Conservation (phyloP, 1,140 invertebrate genomes). For the Musca vetustissima region DNA sequence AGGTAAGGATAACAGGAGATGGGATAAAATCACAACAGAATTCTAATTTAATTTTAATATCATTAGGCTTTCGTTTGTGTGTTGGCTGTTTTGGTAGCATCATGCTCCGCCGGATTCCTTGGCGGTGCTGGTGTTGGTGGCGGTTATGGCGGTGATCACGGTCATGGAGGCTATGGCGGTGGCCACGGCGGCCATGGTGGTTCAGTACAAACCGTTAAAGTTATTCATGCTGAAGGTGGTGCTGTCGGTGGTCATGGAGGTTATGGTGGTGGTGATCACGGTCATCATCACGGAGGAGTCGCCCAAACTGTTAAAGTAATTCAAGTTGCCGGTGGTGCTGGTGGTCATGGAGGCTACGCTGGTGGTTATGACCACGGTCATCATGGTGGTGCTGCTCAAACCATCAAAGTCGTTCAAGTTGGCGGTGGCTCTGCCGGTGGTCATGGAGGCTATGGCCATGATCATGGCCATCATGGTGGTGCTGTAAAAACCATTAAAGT, state of each 20-base stretch:
- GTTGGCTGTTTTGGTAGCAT: constrained; percentile 42
- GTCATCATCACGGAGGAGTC: constrained; percentile 34
- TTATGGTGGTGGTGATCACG: too few species aligned
- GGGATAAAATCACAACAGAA: not conserved
- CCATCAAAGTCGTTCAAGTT: constrained; percentile 30
- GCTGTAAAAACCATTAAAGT: not conserved
- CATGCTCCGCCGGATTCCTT: constrained; percentile 43
- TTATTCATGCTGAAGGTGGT: constrained; percentile 32
- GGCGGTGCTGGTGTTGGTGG: constrained; percentile 32
- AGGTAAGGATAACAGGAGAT: not conserved
- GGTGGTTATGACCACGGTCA: constrained; percentile 15
- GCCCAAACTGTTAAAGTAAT: constrained; percentile 45
- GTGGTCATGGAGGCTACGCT: constrained; percentile 30
- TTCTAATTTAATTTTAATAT: not conserved
- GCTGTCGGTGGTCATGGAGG: constrained; percentile 31
- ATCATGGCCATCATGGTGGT: constrained; percentile 31
- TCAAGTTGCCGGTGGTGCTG: constrained; percentile 26
- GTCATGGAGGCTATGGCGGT: constrained; percentile 16
- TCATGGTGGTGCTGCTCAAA: constrained; percentile 17
- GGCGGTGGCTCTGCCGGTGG: constrained; percentile 16
- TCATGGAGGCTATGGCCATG: constrained; percentile 29
- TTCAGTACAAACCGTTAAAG: constrained; percentile 40
- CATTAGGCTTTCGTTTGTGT: constrained; percentile 47
- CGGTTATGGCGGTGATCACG: constrained; percentile 27
- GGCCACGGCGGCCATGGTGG: constrained; percentile 29